Evolutionary conservation across 1,140 invertebrate species (phyloP), one percentile per base, ranked within the genome.

Genomic region (Eciton burchellii): DNA sequence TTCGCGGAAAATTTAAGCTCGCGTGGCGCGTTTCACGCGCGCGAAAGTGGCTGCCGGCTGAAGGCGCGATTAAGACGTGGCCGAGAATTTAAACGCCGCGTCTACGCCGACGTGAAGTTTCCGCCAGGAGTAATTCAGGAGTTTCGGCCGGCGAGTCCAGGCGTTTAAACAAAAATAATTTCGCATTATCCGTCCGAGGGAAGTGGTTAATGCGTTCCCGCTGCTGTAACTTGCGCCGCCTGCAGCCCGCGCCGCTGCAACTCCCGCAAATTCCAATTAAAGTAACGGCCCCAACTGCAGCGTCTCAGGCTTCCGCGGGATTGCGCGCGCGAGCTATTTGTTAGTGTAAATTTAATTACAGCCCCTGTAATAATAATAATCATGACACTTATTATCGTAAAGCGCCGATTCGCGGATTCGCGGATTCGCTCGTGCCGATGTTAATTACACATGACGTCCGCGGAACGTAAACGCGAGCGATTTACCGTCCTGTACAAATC

Each of bases 21-120:
- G 65, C 54, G 26, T 73, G 45, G n/a, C 60, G 77, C 65, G 21
- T 81, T 81, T n/a, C n/a, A n/a, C 77, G 57, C 56, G 57, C 57
- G 70, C 77, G 29, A 81, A 73, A 81, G 77, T 73, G 59, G 45
- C 56, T 59, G 66, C 65, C 77, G 65, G 52, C n/a, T n/a, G 54
- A 71, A 65, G 45, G 19, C 52, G 57, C 82, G 74, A 81, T 77
- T 82, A 70, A 81, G 63, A 84, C 59, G 82, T 66, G 41, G 74
- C 70, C 63, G 63, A 70, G 63, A 70, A 79, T 68, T 79, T 79
- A 79, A 79, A 79, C n/a, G 63, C 62, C n/a, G 62, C 74, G 19
- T 66, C 35, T 49, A 57, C 35, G n/a, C 24, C 56, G 74, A 79
- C n/a, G 35, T 70, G 56, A 79, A 79, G 24, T 29, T 68, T 56